These are phyloP conservation scores for Amphipyra berbera DNA, from an alignment of 2,888 invertebrate genomes.

Conservation along the genomic window DNA sequence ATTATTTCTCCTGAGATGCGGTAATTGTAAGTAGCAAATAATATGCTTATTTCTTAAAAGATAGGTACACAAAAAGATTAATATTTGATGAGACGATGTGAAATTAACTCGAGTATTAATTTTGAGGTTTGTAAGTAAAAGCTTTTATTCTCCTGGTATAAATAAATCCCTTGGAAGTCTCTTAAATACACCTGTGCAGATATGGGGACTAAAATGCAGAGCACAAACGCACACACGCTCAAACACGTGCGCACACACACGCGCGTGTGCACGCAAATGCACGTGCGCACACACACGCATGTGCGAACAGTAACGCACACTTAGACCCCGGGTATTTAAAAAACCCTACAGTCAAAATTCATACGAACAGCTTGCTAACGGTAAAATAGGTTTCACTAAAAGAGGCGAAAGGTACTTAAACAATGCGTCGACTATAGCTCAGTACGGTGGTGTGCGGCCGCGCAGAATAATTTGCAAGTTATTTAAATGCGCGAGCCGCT, in stretches of 20 bases:
- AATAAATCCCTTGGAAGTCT: too few species aligned
- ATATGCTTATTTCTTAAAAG: background rate
- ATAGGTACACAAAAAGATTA: too few species aligned
- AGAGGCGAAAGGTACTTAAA: slow-evolving; percentile 59
- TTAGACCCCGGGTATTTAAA: too few species aligned
- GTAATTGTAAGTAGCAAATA: background rate
- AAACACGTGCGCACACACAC: background rate
- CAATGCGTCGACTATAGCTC: slow-evolving; percentile 55
- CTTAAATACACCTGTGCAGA: too few species aligned
- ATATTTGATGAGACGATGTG: too few species aligned
- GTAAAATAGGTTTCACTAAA: slow-evolving; percentile 53
- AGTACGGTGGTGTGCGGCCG: slow-evolving; percentile 24
- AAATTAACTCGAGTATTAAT: too few species aligned
- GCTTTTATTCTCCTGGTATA: too few species aligned
- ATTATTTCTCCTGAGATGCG: background rate
- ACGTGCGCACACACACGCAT: background rate
- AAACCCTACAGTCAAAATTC: slow-evolving; percentile 13
- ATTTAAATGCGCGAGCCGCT: slow-evolving; percentile 69
- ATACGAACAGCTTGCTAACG: slow-evolving; percentile 18
- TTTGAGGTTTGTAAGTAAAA: too few species aligned
- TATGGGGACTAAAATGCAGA: too few species aligned
- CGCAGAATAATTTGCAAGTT: slow-evolving; percentile 71
- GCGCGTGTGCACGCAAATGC: too few species aligned
- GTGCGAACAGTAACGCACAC: background rate
- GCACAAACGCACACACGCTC: too few species aligned